Conservation (phyloP, 2,113 vertebrate genomes). For the Neopipo cinnamomea region DNA sequence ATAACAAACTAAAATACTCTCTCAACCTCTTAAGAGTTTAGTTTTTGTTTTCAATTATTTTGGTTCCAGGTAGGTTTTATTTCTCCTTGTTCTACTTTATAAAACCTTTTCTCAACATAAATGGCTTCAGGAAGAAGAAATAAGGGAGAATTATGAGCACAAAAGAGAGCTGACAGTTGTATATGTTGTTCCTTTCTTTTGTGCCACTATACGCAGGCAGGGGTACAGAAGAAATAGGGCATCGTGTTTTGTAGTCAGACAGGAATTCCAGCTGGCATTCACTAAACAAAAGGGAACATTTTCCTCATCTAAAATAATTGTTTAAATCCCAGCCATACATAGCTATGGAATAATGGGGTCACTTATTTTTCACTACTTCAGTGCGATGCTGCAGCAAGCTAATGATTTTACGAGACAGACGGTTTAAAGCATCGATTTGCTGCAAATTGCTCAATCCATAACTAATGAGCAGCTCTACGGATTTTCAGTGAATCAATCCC, state of each 20-base stretch:
- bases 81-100: not conserved
- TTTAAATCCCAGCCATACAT: not conserved
- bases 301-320: not conserved
- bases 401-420: constrained; percentile 4
- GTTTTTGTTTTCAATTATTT: constrained; percentile 3
- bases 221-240: not conserved
- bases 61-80: not conserved
- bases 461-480: constrained; percentile 12
- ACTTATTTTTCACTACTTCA: constrained; percentile 17
- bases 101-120: not conserved
- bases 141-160: not conserved
- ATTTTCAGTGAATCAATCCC: constrained; percentile 9
- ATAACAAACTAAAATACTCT: constrained; percentile 54
- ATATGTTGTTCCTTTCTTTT: not conserved
- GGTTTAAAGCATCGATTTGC: constrained; percentile 11
- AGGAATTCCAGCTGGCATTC: not conserved
- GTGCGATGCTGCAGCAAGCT: not conserved
- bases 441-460: constrained; percentile 36
- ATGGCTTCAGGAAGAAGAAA: constrained; percentile 36
- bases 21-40: not conserved
- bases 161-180: not conserved
- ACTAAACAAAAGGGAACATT: not conserved
- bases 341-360: not conserved
- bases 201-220: not conserved
- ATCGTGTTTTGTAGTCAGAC: not conserved